These are phyloP conservation scores for Hippocampus mohnikei DNA, from an alignment of 2,113 vertebrate species.

Conservation along the genomic window DNA sequence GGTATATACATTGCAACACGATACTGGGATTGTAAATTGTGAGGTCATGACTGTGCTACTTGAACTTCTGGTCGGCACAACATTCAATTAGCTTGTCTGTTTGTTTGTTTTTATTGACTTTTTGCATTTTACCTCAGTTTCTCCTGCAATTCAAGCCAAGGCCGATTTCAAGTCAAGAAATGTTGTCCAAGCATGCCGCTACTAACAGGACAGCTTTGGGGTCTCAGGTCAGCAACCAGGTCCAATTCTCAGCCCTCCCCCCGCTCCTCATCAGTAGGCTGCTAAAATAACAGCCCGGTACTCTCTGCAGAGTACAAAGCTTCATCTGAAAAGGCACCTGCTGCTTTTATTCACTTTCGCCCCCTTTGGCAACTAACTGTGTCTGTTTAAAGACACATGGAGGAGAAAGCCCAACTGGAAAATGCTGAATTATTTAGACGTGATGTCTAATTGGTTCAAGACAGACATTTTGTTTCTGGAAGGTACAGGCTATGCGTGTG, in stretches of 20 bases:
- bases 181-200: slow-evolving; percentile 16
- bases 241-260: slow-evolving; percentile 73
- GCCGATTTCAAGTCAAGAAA: slow-evolving; percentile 9
- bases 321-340: slow-evolving; percentile 75
- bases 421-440: slow-evolving; percentile 78
- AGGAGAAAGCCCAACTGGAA: slow-evolving; percentile 68
- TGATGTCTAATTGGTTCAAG: slow-evolving; percentile 73
- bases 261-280: slow-evolving; percentile 64
- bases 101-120: background rate
- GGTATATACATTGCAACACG: too few species aligned
- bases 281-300: slow-evolving; percentile 78
- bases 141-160: slow-evolving; percentile 1
- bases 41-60: too few species aligned
- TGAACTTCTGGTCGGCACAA: too few species aligned
- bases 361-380: slow-evolving; percentile 68
- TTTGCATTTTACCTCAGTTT: background rate
- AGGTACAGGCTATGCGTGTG: slow-evolving; percentile 31
- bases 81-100: background rate
- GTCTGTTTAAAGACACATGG: slow-evolving; percentile 72
- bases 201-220: slow-evolving; percentile 72
- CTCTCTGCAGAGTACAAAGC: slow-evolving; percentile 72
- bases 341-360: slow-evolving; percentile 74
- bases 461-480: slow-evolving; percentile 65
- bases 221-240: slow-evolving; percentile 72
- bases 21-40: too few species aligned